phyloP scores from a whole-genome alignment of 2,888 invertebrate species.

The Magallana nippona region DNA sequence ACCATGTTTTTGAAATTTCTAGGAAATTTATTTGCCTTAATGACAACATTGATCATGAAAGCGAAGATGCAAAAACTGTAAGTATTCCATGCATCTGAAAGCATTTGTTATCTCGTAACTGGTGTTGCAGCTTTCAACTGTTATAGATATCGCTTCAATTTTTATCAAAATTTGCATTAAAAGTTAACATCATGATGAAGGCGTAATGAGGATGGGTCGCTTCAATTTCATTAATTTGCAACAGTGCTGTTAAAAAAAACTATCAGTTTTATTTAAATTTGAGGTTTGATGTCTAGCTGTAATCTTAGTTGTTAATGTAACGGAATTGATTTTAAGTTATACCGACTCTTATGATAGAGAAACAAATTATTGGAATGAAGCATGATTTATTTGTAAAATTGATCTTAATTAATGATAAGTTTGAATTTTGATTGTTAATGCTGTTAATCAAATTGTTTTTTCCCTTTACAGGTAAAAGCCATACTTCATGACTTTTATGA shows the following conservation, averaged over 20 bases:
- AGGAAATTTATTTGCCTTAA: constrained; percentile 91
- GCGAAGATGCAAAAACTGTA: constrained; percentile 83
- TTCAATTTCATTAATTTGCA: too few species aligned
- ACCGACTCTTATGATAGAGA: too few species aligned
- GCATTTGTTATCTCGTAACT: neutral
- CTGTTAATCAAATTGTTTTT: neutral
- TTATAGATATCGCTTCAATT: too few species aligned
- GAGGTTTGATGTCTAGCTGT: neutral
- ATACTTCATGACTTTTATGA: constrained; percentile 88
- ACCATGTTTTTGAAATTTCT: constrained; percentile 66
- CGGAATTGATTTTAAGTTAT: neutral
- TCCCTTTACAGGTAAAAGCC: constrained; percentile 82
- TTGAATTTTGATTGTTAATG: neutral
- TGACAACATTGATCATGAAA: constrained; percentile 86
- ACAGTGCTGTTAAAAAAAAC: too few species aligned
- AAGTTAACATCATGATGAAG: too few species aligned
- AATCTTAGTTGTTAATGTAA: neutral
- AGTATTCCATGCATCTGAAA: constrained; percentile 47
- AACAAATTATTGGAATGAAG: too few species aligned
- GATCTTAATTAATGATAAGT: too few species aligned
- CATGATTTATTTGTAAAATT: too few species aligned
- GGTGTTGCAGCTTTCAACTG: too few species aligned
- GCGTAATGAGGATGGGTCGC: too few species aligned
- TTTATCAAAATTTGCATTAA: too few species aligned
- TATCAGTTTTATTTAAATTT: too few species aligned